Conservation (phyloP, 2,797 vertebrate species). For the Anolis apletophallus region DNA sequence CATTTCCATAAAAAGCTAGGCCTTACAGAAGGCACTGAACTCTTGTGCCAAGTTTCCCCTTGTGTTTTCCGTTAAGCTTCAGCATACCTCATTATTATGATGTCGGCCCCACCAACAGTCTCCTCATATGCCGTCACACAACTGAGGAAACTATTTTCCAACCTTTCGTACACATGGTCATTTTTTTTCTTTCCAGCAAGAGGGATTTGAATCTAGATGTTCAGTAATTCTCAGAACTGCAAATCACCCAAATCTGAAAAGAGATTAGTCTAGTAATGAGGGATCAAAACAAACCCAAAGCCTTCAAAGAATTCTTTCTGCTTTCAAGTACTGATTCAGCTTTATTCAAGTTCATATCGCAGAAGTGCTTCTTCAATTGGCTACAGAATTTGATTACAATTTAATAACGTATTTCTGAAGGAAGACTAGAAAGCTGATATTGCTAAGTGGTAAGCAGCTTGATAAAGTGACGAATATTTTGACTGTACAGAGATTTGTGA, state of each 20-base stretch:
- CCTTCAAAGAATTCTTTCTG: not conserved
- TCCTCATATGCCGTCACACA: no score
- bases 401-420: not conserved
- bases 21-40: not conserved
- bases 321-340: not conserved
- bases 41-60: no score
- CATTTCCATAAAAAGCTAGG: not conserved
- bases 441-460: not conserved
- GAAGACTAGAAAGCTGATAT: not conserved
- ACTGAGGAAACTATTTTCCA: not conserved
- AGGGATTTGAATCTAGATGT: not conserved
- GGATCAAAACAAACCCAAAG: not conserved
- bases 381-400: not conserved
- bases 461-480: not conserved
- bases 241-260: slow-evolving; percentile 7
- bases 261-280: slow-evolving; percentile 5
- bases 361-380: not conserved
- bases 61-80: not conserved
- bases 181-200: slow-evolving; percentile 1
- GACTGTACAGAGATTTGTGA: not conserved
- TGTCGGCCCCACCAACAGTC: not conserved
- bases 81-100: not conserved
- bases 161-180: not conserved
- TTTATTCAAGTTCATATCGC: not conserved
- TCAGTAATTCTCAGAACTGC: not conserved